These are phyloP conservation scores for Lycaena phlaeas DNA, from an alignment of 2,888 invertebrate genomes.

Conservation along the genomic window DNA sequence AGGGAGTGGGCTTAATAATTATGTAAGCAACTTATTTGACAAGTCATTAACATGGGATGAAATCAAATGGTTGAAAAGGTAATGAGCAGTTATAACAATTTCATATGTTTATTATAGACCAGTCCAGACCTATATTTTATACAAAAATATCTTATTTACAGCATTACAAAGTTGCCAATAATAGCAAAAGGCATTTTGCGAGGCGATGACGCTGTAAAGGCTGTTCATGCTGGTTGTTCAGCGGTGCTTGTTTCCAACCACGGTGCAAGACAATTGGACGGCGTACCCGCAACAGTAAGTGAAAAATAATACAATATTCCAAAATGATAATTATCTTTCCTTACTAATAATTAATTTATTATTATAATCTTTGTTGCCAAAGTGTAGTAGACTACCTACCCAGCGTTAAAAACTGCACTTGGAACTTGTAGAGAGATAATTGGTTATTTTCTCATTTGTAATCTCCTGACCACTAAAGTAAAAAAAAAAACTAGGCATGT, in stretches of 20 bases:
- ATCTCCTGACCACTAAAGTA: too few relatives aligned
- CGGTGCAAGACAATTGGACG: conserved; percentile 91
- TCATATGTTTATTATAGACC: not conserved
- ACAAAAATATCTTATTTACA: too few relatives aligned
- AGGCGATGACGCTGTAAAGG: conserved; percentile 87
- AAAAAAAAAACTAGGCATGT: too few relatives aligned
- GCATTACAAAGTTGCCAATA: conserved; percentile 83
- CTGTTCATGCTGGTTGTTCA: conserved; percentile 80
- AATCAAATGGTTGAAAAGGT: conserved; percentile 86
- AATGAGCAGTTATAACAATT: conserved; percentile 34
- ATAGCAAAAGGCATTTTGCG: conserved; percentile 90
- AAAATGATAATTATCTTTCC: too few relatives aligned
- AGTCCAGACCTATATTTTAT: too few relatives aligned
- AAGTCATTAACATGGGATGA: conserved; percentile 89
- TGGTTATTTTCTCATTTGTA: too few relatives aligned
- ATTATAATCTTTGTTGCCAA: too few relatives aligned
- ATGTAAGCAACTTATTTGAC: conserved; percentile 85
- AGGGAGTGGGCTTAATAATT: conserved; percentile 85
- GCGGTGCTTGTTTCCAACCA: conserved; percentile 95
- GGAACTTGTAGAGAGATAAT: too few relatives aligned
- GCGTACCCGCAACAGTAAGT: conserved; percentile 84
- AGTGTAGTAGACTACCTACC: too few relatives aligned
- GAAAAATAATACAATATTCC: too few relatives aligned
- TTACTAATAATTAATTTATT: too few relatives aligned
- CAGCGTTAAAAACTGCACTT: too few relatives aligned